A percentile compares a stretch with the other conserved stretches of the same genome.
Evolutionary conservation across 2,888 invertebrate genomes (phyloP).

Genomic region (Crossocerus cetratus): DNA sequence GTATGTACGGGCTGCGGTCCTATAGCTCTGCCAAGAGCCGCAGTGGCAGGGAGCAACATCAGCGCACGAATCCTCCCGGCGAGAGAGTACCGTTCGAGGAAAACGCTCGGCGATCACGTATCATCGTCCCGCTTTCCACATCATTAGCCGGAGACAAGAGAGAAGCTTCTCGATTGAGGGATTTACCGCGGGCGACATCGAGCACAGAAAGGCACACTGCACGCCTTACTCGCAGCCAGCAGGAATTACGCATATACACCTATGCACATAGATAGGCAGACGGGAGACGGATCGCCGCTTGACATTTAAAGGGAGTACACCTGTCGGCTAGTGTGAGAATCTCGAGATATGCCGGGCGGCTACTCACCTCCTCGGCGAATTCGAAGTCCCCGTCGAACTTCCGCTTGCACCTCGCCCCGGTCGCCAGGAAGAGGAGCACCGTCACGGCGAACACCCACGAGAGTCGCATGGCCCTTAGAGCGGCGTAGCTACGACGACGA

Average conservation of each 20-base stretch:
- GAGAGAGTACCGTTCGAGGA: neutral
- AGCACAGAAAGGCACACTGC: no score
- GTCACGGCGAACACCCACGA: slow-evolving; percentile 77
- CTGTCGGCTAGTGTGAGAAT: no score
- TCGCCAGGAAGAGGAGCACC: slow-evolving; percentile 52
- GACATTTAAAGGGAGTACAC: neutral
- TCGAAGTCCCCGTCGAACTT: slow-evolving; percentile 89
- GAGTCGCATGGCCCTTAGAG: slow-evolving; percentile 73
- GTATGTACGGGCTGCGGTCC: no score
- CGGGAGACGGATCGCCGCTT: neutral
- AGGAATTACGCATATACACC: no score
- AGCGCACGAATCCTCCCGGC: slow-evolving; percentile 11
- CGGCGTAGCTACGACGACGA: neutral
- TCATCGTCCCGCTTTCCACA: neutral
- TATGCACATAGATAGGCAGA: neutral
- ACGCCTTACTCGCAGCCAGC: no score
- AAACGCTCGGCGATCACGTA: neutral
- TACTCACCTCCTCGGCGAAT: slow-evolving; percentile 86
- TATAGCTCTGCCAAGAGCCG: no score
- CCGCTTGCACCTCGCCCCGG: slow-evolving; percentile 79
- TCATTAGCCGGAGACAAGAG: slow-evolving; percentile 18
- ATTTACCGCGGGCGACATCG: slow-evolving; percentile 8
- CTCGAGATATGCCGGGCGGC: no score
- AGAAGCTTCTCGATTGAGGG: neutral
- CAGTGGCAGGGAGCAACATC: no score